Evolutionary conservation across 2,797 vertebrate species (phyloP).

Genomic region (Danio albolineatus): DNA sequence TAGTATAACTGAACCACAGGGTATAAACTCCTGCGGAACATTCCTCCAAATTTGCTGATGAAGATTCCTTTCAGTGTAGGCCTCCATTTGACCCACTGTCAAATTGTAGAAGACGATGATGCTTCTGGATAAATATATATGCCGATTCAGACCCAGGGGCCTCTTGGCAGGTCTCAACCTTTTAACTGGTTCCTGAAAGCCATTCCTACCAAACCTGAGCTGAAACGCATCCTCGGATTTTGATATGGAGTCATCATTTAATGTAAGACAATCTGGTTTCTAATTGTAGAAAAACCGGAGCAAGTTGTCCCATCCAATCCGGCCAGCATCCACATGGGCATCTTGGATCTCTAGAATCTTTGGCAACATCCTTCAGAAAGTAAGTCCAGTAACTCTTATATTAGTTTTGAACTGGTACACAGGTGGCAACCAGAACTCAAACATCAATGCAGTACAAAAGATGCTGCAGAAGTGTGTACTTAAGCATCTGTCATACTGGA

Average conservation of each 20-base stretch:
- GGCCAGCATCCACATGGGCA: background rate
- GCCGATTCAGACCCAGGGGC: background rate
- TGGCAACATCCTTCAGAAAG: slow-evolving; percentile 3
- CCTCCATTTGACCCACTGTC: background rate
- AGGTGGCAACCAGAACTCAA: background rate
- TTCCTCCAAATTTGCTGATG: background rate
- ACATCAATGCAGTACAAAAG: background rate
- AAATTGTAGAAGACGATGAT: background rate
- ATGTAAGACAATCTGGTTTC: background rate
- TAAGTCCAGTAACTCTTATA: slow-evolving; percentile 1
- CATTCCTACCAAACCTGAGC: background rate
- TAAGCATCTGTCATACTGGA: background rate
- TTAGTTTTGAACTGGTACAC: background rate
- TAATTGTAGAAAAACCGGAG: background rate
- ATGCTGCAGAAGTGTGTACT: slow-evolving; percentile 11
- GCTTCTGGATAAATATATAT: background rate
- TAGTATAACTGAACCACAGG: background rate
- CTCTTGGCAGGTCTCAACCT: background rate
- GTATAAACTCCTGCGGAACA: background rate
- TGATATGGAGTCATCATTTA: background rate
- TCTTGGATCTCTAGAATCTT: slow-evolving; percentile 8
- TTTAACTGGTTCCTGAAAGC: background rate
- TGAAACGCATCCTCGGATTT: background rate
- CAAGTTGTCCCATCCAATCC: background rate
- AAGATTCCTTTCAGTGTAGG: background rate